Percentiles rank a stretch among this genome's conserved stretches.
Conservation (phyloP, 2,888 invertebrate genomes). For the Calameuta idolon region DNA sequence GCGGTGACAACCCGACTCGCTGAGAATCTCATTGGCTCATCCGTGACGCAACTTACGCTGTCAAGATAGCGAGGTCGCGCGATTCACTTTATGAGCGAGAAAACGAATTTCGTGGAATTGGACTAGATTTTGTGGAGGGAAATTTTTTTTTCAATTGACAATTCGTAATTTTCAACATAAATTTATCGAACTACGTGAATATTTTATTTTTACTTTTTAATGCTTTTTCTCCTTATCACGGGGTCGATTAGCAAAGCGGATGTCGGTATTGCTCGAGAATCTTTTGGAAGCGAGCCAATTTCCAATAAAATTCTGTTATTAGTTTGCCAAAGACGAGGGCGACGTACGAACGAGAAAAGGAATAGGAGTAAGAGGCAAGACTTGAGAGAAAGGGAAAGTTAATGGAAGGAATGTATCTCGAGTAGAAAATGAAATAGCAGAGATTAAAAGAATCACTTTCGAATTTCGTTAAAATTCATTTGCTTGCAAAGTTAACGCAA, state of each 20-base stretch:
- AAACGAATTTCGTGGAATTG: not conserved
- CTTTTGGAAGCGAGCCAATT: not conserved
- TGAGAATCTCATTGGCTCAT: not conserved
- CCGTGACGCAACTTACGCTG: not conserved
- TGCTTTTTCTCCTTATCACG: not conserved
- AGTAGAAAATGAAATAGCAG: not conserved
- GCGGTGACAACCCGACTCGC: not conserved
- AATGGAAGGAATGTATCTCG: not conserved
- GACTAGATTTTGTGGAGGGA: not conserved
- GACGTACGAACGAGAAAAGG: not conserved
- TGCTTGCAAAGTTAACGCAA: not conserved
- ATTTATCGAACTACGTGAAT: not conserved
- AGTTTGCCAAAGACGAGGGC: not conserved
- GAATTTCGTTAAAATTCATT: not conserved
- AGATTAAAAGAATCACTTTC: not conserved
- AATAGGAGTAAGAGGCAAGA: not conserved
- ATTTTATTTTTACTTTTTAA: not conserved
- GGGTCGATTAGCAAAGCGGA: not conserved
- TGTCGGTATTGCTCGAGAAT: not conserved
- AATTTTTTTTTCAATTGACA: not conserved
- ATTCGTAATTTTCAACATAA: no score
- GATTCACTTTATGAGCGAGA: not conserved
- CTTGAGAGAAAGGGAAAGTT: not conserved
- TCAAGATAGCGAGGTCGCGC: not conserved
- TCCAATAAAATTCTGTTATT: not conserved